Evolutionary conservation across 2,113 vertebrate genomes (phyloP), one percentile per base, ranked within the genome.

Genomic region (Oxyruncus cristatus): DNA sequence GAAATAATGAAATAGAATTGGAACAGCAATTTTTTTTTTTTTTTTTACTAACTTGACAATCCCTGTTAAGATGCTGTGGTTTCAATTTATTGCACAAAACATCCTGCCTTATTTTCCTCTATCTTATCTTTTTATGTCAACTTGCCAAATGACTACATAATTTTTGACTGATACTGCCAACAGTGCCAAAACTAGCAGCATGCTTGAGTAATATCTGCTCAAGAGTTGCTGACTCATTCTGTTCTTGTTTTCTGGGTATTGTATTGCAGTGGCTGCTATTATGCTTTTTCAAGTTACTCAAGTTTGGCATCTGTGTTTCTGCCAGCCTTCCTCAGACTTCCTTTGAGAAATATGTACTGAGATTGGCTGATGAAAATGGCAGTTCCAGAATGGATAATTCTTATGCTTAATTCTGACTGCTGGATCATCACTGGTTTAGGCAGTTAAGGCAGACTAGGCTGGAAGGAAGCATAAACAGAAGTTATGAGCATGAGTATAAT

Each of bases 111-210:
- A 32, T 62, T 72, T 88, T 94, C 35, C 55, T 47, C 3, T 88
- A 58, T 85, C 67, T 88, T 91, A 82, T 89, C 84, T 89, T 89
- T 84, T 91, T 35, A 66, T 75, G 81, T 96, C 66, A 91, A 21
- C 46, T 66, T 91, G 28, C 84, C 15, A 53, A 88, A 89, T 26
- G 19, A 33, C 39, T 76, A 14, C 52, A 18, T 76, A 39, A 70
- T 76, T 95, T 70, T 84, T 71, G 85, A 86, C 35, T 50, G 46
- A 80, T 91, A n/a, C 19, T 58, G 35, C 44, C 62, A 62, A 49
- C 12, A 8, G 47, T 89, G 71, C 85, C 75, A 92, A 83, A 93
- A 86, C 23, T 63, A 88, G 74, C 77, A 68, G 49, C 26, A 5
- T 24, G n/a, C 50, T 62, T 77, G 35, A 93, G 63, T 92, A 92